Evolutionary conservation across 2,797 vertebrate genomes (phyloP), one percentile per base, ranked within the genome.

Genomic region (Mormyrus hasselquistii): DNA sequence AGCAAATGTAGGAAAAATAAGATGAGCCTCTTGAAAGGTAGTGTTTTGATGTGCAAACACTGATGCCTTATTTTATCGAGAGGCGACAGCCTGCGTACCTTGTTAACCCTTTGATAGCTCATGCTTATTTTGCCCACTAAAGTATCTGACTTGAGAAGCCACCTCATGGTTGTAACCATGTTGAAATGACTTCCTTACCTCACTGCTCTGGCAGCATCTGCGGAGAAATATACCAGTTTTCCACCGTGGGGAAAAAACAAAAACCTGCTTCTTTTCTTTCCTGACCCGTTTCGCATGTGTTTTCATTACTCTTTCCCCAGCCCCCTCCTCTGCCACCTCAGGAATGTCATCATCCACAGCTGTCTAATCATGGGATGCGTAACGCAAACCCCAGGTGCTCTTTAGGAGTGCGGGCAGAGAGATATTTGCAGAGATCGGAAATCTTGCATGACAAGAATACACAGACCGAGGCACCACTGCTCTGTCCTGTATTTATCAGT

Each of bases 321-420:
- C 41, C 76, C 8, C 76, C 41, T 47, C 16, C 69, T 16, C 19
- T 4, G 38, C 6, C 38, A 82, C 76, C 76, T 82, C 76, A 47
- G 41, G 16, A 47, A 47, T 22, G 25, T 88, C 87, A 83, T 90
- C 87, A 88, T 83, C 52, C 89, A 49, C 76, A 89, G 88, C 91
- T 82, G 50, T 91, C 88, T 89, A 88, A 89, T 88, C 89, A 55
- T 79, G 83, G 47, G 59, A 73, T 87, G 85, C 47, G 52, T 65
- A 87, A 19, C 52, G n/a, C 29, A 38, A 89, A 19, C 89, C 38
- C 44, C 57, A 38, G 55, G 49, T 87, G 86, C 83, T 52, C 86
- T 87, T 89, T 38, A 82, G 47, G 53, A 76, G 6, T 79, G 62
- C 19, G 14, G 25, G 65, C 49, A 87, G 55, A 87, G 52, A 29